Percentiles rank a stretch among this genome's conserved stretches.
Conservation (phyloP, 53 echinoderm and acorn worm genomes). For the Patiria pectinifera region DNA sequence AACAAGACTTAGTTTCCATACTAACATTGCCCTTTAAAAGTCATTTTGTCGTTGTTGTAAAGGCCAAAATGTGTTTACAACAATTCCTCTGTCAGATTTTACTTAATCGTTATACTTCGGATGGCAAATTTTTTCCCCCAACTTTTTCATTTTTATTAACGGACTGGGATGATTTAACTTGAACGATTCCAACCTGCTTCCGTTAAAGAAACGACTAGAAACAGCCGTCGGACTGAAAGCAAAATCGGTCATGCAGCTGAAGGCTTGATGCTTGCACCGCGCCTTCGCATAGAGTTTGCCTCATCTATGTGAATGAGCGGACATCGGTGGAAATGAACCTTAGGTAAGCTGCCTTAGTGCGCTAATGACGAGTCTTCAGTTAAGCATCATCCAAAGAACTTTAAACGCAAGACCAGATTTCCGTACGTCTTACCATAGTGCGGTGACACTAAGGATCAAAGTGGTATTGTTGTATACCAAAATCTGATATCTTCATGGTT, state of each 20-base stretch:
- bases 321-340: conserved; percentile 10
- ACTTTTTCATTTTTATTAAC: no score
- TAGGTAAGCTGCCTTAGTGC: not conserved
- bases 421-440: not conserved
- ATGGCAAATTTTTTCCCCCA: no score
- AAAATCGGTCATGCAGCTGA: conserved; percentile 41
- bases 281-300: not conserved
- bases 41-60: no score
- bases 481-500: not conserved
- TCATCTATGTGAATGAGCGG: conserved; percentile 10
- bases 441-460: not conserved
- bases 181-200: no score
- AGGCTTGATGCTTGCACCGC: not conserved
- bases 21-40: no score
- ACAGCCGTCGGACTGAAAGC: conserved; percentile 18
- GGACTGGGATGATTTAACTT: no score
- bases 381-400: conserved; percentile 16
- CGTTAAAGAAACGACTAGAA: not conserved
- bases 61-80: no score
- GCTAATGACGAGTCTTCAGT: not conserved
- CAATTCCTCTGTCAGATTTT: no score
- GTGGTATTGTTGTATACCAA: not conserved
- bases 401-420: not conserved
- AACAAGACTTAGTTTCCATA: no score
- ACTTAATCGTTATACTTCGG: no score